Conservation (phyloP, 2,113 vertebrate genomes). For the Andinoacara biseriatus region DNA sequence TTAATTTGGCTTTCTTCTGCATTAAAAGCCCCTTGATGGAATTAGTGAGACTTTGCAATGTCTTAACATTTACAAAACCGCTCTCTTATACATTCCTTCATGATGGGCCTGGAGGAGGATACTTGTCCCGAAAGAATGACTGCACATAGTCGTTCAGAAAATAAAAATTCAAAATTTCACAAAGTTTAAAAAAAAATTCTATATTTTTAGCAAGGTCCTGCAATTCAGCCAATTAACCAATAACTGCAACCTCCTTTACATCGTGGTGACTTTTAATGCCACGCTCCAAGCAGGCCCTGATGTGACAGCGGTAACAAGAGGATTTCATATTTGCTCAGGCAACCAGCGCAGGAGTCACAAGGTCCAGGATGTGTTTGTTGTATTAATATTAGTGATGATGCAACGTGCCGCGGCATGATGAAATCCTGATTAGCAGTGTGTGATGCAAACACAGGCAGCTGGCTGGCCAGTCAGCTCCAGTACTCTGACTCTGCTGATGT, state of each 20-base stretch:
- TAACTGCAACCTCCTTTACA: neutral
- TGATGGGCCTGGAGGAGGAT: neutral
- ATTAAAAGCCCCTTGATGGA: conserved; percentile 43
- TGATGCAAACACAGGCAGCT: conserved; percentile 54
- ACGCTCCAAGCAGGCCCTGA: neutral
- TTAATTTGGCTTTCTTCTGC: conserved; percentile 57
- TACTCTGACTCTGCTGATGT: conserved; percentile 35
- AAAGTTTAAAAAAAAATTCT: neutral
- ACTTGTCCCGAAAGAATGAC: neutral
- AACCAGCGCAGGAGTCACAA: conserved; percentile 7
- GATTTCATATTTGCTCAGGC: conserved; percentile 11
- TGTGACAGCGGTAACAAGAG: neutral
- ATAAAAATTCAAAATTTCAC: neutral
- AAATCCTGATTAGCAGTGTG: conserved; percentile 61
- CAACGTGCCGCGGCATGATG: conserved; percentile 51
- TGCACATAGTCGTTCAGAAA: neutral
- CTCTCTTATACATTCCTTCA: neutral
- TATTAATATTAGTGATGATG: conserved; percentile 55
- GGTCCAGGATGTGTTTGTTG: conserved; percentile 30
- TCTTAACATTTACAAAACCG: conserved; percentile 51
- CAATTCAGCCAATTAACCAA: neutral
- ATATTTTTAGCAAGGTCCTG: neutral
- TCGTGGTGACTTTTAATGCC: neutral
- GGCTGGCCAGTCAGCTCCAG: conserved; percentile 40
- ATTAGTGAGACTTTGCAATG: conserved; percentile 35